Evolutionary conservation across 53 echinoderm and acorn worm genomes (phyloP).

Genomic region (Apostichopus leukothele): DNA sequence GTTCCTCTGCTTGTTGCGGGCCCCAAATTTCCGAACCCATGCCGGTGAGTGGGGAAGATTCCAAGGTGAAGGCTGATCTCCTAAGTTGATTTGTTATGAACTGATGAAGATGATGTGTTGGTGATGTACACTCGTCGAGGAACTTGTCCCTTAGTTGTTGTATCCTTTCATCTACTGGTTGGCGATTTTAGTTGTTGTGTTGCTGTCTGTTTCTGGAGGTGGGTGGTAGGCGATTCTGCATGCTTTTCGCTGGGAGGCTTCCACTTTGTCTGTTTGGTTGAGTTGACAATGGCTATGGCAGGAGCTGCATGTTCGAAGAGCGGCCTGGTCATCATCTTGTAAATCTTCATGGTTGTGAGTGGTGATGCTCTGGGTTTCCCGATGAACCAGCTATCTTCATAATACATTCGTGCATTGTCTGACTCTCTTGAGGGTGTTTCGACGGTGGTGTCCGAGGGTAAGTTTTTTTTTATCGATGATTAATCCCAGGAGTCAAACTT

Average conservation of each 20-base stretch:
- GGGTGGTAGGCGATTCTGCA: too few species aligned
- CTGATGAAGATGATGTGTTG: too few species aligned
- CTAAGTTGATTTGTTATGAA: too few species aligned
- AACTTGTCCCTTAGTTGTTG: too few species aligned
- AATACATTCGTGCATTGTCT: not conserved
- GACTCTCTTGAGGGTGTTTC: not conserved
- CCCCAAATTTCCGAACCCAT: too few species aligned
- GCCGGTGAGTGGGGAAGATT: too few species aligned
- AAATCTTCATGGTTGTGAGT: not conserved
- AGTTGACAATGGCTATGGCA: not conserved
- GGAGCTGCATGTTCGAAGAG: conserved; percentile 2
- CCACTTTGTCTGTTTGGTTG: not conserved
- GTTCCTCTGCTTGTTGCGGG: too few species aligned
- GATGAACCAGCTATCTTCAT: not conserved
- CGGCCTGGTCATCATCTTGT: not conserved
- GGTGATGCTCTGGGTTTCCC: not conserved
- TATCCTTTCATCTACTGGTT: too few species aligned
- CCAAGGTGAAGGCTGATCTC: too few species aligned
- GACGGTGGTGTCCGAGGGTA: not conserved
- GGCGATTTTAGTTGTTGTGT: too few species aligned
- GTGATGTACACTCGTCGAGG: too few species aligned
- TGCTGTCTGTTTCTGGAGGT: too few species aligned
- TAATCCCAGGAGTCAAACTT: not conserved
- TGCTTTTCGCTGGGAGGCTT: not conserved
- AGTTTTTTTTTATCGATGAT: not conserved